A percentile compares a stretch with the other conserved stretches of the same genome.
Conservation (phyloP, 2,797 vertebrate genomes). For the Odontamblyopus rebecca region DNA sequence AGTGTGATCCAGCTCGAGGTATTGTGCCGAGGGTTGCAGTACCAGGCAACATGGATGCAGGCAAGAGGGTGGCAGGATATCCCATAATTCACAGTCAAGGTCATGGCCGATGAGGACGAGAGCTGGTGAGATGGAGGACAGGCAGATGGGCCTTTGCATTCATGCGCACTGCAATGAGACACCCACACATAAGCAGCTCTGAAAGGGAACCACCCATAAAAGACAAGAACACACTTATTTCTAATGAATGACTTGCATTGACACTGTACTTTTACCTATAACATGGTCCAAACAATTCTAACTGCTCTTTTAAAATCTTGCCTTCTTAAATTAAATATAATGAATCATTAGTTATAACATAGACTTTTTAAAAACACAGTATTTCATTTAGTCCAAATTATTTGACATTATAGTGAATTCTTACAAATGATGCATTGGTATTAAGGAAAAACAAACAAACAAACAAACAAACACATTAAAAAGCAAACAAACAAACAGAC, state of each 20-base stretch:
- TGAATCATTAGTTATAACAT: background rate
- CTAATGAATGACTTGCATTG: background rate
- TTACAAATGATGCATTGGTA: background rate
- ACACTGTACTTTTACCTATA: background rate
- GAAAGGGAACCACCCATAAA: background rate
- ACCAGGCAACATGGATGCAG: conserved; percentile 60
- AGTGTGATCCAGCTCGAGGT: conserved; percentile 55
- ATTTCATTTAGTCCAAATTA: too few relatives aligned
- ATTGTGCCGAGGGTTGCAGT: conserved; percentile 67
- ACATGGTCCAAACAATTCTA: background rate
- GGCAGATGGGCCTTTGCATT: conserved; percentile 27
- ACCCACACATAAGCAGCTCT: background rate
- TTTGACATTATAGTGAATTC: background rate
- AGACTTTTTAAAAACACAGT: too few relatives aligned
- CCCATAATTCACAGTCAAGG: conserved; percentile 74
- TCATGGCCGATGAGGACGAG: conserved; percentile 52
- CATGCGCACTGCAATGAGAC: conserved; percentile 11
- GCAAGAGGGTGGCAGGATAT: conserved; percentile 61
- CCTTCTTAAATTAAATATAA: background rate
- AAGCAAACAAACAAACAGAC: too few relatives aligned
- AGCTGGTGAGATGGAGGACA: conserved; percentile 30
- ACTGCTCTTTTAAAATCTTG: background rate
- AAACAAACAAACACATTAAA: too few relatives aligned
- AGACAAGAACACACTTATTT: background rate
- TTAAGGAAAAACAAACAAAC: background rate